Base-by-base conservation (phyloP, 2,797 vertebrate species). In the Avahi laniger region DNA sequence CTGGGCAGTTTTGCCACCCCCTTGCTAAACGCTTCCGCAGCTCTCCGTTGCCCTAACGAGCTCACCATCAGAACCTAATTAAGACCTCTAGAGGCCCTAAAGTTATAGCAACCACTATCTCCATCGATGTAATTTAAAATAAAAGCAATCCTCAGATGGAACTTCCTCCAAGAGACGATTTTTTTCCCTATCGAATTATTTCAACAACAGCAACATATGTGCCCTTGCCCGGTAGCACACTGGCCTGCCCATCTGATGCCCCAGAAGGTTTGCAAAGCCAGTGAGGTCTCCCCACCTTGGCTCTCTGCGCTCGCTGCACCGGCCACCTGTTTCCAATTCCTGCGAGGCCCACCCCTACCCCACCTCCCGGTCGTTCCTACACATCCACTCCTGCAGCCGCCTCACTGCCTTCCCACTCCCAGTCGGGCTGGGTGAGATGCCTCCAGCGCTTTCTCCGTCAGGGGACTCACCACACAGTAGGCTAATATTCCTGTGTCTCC, bases 1-100 rank as follows among this genome's bases (percentile, higher is more conserved):
- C 28, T 6, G 14, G 1, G n/a, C 11, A 0, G 7, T 41, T 33
- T 67, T n/a, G 2, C 24, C 11, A 2, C 22, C 9, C 3, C 33
- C 52, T 50, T 35, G 22, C 5, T 33, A n/a, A 35, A 18, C 8
- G 12, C 46, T 50, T 14, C 57, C 11, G 4, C 7, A 46, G 38
- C 69, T 69, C 57, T 15, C 33, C 0, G 0, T 2, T n/a, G 11
- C 35, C 59, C n/a, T 65, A 50, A 67, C 41, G 35, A 28, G n/a
- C 18, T 84, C 35, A 43, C 24, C 3, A 8, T 48, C n/a, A 35
- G 35, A 54, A 22, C 46, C 18, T 20, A 1, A 46, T 30, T 2
- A n/a, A 26, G 57, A 43, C 35, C 48, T 17, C 28, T 0, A 70
- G 70, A 24, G 41, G 14, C 50, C 35, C 33, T n/a, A 38, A n/a